phyloP scores from a whole-genome alignment of 1,140 invertebrate genomes.

The Papilio helenus region DNA sequence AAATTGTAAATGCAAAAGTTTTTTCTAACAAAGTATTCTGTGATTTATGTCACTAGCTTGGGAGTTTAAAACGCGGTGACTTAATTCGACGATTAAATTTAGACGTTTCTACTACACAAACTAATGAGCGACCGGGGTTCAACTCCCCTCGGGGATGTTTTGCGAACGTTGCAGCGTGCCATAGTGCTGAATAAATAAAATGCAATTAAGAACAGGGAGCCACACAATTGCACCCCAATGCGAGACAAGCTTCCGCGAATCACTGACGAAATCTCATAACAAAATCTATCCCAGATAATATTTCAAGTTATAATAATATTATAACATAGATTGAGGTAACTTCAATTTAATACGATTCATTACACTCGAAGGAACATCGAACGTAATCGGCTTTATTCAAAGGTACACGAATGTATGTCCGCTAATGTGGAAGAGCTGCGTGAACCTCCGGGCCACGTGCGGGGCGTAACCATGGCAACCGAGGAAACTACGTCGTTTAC shows the following conservation, averaged over 20 bases:
- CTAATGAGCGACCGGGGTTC: slow-evolving; percentile 60
- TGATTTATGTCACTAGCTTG: background rate
- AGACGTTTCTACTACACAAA: slow-evolving; percentile 47
- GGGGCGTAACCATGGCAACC: slow-evolving; percentile 76
- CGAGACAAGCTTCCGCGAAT: slow-evolving; percentile 53
- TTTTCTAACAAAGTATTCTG: background rate
- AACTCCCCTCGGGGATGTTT: slow-evolving; percentile 52
- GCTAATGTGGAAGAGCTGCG: slow-evolving; percentile 61
- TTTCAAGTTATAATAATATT: slow-evolving; percentile 49
- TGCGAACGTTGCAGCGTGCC: slow-evolving; percentile 49
- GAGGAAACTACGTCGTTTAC: slow-evolving; percentile 77
- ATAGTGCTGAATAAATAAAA: slow-evolving; percentile 77
- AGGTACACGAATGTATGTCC: slow-evolving; percentile 54
- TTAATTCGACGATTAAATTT: slow-evolving; percentile 38
- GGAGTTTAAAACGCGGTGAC: slow-evolving; percentile 3
- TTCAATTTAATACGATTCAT: slow-evolving; percentile 51
- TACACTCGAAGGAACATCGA: slow-evolving; percentile 57
- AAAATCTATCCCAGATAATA: slow-evolving; percentile 42
- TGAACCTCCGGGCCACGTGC: slow-evolving; percentile 63
- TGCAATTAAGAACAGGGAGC: slow-evolving; percentile 69
- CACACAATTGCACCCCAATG: slow-evolving; percentile 50
- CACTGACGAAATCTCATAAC: slow-evolving; percentile 58
- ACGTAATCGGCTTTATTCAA: slow-evolving; percentile 47
- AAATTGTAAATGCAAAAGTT: background rate
- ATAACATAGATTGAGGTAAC: slow-evolving; percentile 34